phyloP scores from a whole-genome alignment of 2,797 vertebrate species.

The Babyrousa celebensis region DNA sequence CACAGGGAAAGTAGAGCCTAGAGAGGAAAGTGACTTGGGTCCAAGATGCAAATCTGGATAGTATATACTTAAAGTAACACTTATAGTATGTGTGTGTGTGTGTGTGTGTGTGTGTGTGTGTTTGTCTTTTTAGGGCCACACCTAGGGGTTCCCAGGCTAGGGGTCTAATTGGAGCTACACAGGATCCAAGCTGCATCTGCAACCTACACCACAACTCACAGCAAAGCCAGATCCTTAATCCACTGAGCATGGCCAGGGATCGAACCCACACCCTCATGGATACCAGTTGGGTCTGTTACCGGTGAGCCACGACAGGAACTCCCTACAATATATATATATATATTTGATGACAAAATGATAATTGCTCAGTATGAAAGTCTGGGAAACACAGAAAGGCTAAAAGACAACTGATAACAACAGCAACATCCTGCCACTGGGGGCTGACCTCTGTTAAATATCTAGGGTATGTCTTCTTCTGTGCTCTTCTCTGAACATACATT shows the following conservation, averaged over 20 bases:
- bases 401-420: not conserved
- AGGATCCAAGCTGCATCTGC: too few species aligned
- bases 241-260: too few species aligned
- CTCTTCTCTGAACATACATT: not conserved
- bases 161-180: too few species aligned
- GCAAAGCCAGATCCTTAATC: too few species aligned
- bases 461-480: not conserved
- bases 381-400: not conserved
- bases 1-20: not conserved
- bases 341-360: constrained; percentile 24
- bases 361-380: not conserved
- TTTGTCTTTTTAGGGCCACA: too few species aligned
- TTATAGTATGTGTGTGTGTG: not conserved
- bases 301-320: too few species aligned
- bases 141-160: too few species aligned
- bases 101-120: too few species aligned
- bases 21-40: not conserved
- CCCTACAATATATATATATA: not conserved
- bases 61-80: constrained; percentile 1
- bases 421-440: not conserved
- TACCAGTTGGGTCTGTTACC: too few species aligned
- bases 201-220: too few species aligned
- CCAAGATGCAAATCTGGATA: not conserved
- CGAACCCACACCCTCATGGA: too few species aligned
- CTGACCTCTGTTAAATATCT: not conserved